These are phyloP conservation scores for Camponotus fellah DNA, from an alignment of 2,888 invertebrate genomes.

Conservation along the genomic window DNA sequence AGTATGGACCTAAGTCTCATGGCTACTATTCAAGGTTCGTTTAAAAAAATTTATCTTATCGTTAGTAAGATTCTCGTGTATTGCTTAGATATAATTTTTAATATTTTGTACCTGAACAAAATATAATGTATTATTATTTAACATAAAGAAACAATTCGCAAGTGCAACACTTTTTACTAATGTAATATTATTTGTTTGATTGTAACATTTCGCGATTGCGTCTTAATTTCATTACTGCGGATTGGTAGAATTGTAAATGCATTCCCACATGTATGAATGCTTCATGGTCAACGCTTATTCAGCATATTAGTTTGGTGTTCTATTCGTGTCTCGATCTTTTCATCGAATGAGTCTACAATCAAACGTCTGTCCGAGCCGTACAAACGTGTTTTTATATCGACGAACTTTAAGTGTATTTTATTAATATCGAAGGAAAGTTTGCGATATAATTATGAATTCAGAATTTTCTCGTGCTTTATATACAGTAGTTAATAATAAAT, in stretches of 20 bases:
- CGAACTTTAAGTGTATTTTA: background rate
- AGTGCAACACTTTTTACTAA: background rate
- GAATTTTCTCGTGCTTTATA: background rate
- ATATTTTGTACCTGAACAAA: background rate
- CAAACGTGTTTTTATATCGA: constrained; percentile 6
- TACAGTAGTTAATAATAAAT: background rate
- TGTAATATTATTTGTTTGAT: background rate
- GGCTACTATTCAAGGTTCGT: constrained; percentile 85
- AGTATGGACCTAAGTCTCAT: constrained; percentile 85
- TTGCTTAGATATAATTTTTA: constrained; percentile 13
- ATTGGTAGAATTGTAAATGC: constrained; percentile 67
- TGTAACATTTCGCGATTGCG: constrained; percentile 8
- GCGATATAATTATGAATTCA: constrained; percentile 25
- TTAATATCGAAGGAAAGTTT: background rate
- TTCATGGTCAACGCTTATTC: constrained; percentile 65
- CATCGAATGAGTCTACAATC: constrained; percentile 52
- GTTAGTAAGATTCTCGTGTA: background rate
- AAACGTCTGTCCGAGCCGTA: background rate
- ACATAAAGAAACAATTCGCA: background rate
- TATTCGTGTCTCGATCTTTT: constrained; percentile 52
- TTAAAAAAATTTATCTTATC: background rate
- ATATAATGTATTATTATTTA: background rate
- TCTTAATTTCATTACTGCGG: constrained; percentile 8
- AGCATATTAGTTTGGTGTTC: constrained; percentile 56
- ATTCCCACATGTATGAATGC: constrained; percentile 61